Evolutionary conservation across 1,140 invertebrate species (phyloP), one percentile per base, ranked within the genome.

Genomic region (Nautilus pompilius): DNA sequence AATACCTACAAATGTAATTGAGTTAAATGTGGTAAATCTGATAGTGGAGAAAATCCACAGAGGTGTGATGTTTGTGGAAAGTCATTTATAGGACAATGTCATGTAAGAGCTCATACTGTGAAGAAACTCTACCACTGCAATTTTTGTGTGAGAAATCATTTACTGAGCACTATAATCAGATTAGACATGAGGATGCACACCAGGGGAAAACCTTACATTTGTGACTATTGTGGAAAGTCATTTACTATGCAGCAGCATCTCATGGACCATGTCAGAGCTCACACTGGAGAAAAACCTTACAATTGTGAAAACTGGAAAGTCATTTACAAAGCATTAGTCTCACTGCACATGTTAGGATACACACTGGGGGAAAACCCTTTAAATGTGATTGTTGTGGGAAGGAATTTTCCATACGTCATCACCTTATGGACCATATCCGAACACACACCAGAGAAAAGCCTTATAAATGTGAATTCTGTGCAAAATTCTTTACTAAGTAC

Each of bases 211-310:
- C 93, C 92, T 17, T 95, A 92, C 73, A 88, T 88, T 30, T 95
- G 93, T 79, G 91, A 93, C 85, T 90, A 89, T 48, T 95, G 93
- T 80, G 91, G 89, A 59, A 95, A 95, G 78, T 92, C 91, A 1
- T 95, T 94, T 78, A 91, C 93, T 29, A 66, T 62, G 26, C 60
- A 63, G 29, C 36, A 32, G 15, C 57, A 68, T 34, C 53, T 67
- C 1, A 63, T 49, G 53, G 58, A 45, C 13, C 72, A 73, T 58
- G 49, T 60, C 26, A n/a, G 61, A 8, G 60, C 48, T 2, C 58
- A 65, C 34, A 66, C 59, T 29, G 58, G 45, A 32, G 69, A 68
- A 34, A 71, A 62, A 30, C 60, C 46, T n/a, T 66, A 30, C 60
- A 24, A 34, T 10, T 71, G 69, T 54, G 15, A 36, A 20, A 34